These are phyloP conservation scores for Coregonus clupeaformis DNA, from an alignment of 2,113 vertebrate species.

Conservation along the genomic window DNA sequence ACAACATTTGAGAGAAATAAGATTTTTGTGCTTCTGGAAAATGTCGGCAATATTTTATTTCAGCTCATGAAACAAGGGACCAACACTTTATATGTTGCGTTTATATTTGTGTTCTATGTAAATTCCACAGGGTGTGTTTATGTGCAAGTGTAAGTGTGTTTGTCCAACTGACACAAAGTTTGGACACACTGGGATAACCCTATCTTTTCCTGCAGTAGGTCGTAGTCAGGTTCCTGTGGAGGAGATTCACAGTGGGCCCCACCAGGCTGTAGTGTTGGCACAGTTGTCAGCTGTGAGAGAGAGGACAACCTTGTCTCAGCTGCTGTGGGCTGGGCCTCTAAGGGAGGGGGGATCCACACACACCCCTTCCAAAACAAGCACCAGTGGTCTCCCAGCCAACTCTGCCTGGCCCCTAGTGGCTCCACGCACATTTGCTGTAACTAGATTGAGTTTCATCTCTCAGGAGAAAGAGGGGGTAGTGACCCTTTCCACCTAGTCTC, in stretches of 20 bases:
- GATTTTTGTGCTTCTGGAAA: no score
- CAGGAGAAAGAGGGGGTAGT: constrained; percentile 17
- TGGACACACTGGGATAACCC: background rate
- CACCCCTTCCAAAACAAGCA: constrained; percentile 44
- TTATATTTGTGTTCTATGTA: no score
- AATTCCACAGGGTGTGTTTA: background rate
- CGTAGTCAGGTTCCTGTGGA: constrained; percentile 19
- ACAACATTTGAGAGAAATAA: no score
- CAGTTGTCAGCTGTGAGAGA: constrained; percentile 80
- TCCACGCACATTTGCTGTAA: constrained; percentile 63
- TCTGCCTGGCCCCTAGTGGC: constrained; percentile 53
- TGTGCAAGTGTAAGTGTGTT: background rate
- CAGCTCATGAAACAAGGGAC: no score
- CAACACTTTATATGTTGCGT: no score
- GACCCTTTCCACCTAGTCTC: constrained; percentile 36
- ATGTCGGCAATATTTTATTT: no score
- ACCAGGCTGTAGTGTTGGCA: constrained; percentile 40
- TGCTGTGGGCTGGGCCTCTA: constrained; percentile 80
- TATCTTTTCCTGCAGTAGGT: constrained; percentile 3
- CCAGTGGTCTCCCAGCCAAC: constrained; percentile 32
- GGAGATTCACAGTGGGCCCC: constrained; percentile 42
- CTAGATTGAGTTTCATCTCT: constrained; percentile 62
- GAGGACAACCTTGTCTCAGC: constrained; percentile 79
- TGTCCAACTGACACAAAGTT: constrained; percentile 10
- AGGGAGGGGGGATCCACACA: constrained; percentile 55